Evolutionary conservation across 2,888 invertebrate genomes (phyloP).

Genomic region (Tubiluchus corallicola): DNA sequence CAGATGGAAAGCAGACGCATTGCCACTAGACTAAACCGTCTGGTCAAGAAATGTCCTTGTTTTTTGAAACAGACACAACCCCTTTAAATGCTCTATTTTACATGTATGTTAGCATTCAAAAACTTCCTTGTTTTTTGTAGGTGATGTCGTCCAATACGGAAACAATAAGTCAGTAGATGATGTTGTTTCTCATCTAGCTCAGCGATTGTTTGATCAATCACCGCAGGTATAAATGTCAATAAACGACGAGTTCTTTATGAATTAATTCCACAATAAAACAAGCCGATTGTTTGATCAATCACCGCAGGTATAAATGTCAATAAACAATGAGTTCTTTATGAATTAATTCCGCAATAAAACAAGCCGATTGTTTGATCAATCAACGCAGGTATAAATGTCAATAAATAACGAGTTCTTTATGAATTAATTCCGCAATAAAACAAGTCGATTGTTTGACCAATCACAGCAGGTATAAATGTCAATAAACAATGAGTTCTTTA

Average conservation of each 20-base stretch:
- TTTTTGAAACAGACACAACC: no score
- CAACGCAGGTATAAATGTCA: not conserved
- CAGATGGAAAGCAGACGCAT: no score
- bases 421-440: not conserved
- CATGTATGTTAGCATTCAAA: not conserved
- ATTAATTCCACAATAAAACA: not conserved
- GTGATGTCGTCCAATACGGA: constrained; percentile 43
- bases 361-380: not conserved
- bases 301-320: not conserved
- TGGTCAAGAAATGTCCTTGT: no score
- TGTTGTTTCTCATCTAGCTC: constrained; percentile 58
- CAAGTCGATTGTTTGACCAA: not conserved
- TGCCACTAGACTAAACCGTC: no score
- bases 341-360: not conserved
- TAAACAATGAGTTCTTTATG: not conserved
- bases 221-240: constrained; percentile 27
- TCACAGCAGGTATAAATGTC: not conserved
- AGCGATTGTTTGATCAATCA: constrained; percentile 66
- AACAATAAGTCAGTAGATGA: constrained; percentile 50
- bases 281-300: not conserved
- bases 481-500: not conserved
- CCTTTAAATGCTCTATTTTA: constrained; percentile 6
- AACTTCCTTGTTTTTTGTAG: constrained; percentile 18
- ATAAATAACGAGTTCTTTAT: not conserved
- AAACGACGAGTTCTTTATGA: no score